Conservation (phyloP, 2,888 invertebrate species). For the Trypoxylon attenuatum region DNA sequence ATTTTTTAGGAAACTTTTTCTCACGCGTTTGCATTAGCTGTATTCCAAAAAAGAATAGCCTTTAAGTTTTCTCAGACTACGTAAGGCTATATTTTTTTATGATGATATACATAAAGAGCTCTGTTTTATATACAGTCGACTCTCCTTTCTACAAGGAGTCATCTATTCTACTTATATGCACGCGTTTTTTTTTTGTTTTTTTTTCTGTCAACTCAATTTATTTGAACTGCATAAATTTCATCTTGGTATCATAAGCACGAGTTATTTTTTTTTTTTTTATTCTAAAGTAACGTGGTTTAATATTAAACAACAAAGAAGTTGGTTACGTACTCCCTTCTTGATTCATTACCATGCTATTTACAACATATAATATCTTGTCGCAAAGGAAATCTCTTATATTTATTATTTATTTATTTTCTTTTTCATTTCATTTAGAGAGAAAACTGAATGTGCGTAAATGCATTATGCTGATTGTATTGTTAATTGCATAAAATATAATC, state of each 20-base stretch:
- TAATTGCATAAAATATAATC: constrained; percentile 49
- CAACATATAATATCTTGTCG: constrained; percentile 42
- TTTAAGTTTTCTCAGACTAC: constrained; percentile 24
- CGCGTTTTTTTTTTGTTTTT: too few relatives aligned
- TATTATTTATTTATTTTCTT: constrained; percentile 67
- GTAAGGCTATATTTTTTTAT: constrained; percentile 34
- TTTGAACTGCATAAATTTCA: constrained; percentile 16
- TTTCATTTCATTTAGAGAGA: constrained; percentile 32
- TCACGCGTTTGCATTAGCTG: constrained; percentile 23
- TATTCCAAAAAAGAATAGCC: constrained; percentile 23
- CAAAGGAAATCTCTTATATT: constrained; percentile 62
- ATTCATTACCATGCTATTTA: constrained; percentile 35
- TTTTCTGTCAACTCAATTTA: constrained; percentile 20
- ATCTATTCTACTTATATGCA: constrained; percentile 23
- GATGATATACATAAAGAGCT: constrained; percentile 14
- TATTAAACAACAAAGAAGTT: constrained; percentile 19
- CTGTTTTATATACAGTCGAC: constrained; percentile 25
- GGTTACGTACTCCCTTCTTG: constrained; percentile 17
- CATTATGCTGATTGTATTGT: constrained; percentile 38
- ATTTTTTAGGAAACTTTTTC: constrained; percentile 22
- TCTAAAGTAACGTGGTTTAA: constrained; percentile 11
- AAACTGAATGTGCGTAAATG: constrained; percentile 29
- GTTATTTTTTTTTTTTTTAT: too few relatives aligned
- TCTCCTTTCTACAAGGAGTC: constrained; percentile 31
- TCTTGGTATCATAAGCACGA: constrained; percentile 14